phyloP scores from a whole-genome alignment of 2,888 invertebrate species.

The Belgica antarctica region DNA sequence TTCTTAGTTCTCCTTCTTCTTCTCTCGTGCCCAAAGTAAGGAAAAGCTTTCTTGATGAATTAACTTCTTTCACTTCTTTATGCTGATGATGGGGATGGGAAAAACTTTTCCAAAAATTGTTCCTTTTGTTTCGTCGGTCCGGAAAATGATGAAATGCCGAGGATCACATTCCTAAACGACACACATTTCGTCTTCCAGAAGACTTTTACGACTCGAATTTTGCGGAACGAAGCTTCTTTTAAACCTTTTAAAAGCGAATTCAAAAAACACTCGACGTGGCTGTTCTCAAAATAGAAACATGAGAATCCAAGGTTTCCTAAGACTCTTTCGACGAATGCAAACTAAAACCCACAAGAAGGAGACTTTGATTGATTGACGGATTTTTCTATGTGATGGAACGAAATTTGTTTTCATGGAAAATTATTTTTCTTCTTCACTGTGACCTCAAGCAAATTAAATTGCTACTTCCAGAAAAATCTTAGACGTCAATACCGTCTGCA shows the following conservation, averaged over 20 bases:
- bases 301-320: slow-evolving; percentile 20
- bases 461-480: no score
- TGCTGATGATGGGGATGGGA: neutral
- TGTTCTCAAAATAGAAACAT: neutral
- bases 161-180: slow-evolving; percentile 17
- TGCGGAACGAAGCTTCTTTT: no score
- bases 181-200: neutral
- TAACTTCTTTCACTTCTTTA: slow-evolving; percentile 34
- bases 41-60: slow-evolving; percentile 43
- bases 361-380: slow-evolving; percentile 42
- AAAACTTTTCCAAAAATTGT: neutral
- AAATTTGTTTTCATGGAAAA: slow-evolving; percentile 28
- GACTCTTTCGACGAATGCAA: neutral
- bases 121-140: slow-evolving; percentile 19
- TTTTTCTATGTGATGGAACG: slow-evolving; percentile 37
- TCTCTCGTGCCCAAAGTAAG: slow-evolving; percentile 2
- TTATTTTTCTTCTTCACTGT: slow-evolving; percentile 6
- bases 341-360: slow-evolving; percentile 9
- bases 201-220: neutral
- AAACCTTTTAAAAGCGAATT: no score
- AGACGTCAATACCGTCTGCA: no score
- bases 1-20: slow-evolving; percentile 24
- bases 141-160: slow-evolving; percentile 19
- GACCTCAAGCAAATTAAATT: slow-evolving; percentile 22
- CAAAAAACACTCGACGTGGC: no score